Base-by-base conservation (phyloP, 2,888 invertebrate genomes). In the Aporophyla lueneburgensis region DNA sequence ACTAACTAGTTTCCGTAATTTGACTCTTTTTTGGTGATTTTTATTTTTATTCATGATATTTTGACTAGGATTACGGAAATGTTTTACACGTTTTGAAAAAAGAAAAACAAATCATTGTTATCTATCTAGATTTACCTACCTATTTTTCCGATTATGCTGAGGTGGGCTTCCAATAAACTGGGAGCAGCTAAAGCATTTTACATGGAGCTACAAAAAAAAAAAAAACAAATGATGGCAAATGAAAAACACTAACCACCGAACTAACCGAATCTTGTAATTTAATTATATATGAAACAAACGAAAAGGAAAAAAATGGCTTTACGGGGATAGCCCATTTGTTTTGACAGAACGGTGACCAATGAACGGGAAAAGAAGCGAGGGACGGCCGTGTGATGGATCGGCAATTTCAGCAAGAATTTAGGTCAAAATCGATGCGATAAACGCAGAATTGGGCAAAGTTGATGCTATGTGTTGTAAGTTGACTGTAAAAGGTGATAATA, bases 1-100 rank as follows among this genome's bases (percentile, higher is more conserved):
- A 63, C 63, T 76, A 74, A 77, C 72, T 59, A 56, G 73, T 79
- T 86, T 76, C 24, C 70, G 74, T 86, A 81, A 86, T 83, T 86
- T 78, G 61, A 21, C 59, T 71, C 66, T 76, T 81, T 69, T 56
- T 43, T 49, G 33, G 46, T 46, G 21, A 59, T 61, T 56, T n/a
- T 61, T 46, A 27, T 14, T 62, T 70, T 61, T 19, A 49, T 56
- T 43, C 9, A 65, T 33, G 24, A 40, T 49, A 21, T 49, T 69
- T 56, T 24, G 10, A n/a, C 40, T n/a, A 33, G 21, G 0, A 27
- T 49, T 16, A 33, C 3, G 33, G 2, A 14, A 3, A 67, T 56
- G 2, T n/a, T n/a, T 19, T 10, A 67, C 16, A n/a, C 16, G 33
- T 33, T 33, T 1, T 33, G 33, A 33, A 33, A 33, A 33, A 33